Evolutionary conservation across 2,797 vertebrate genomes (phyloP).

Genomic region (Ara ararauna): DNA sequence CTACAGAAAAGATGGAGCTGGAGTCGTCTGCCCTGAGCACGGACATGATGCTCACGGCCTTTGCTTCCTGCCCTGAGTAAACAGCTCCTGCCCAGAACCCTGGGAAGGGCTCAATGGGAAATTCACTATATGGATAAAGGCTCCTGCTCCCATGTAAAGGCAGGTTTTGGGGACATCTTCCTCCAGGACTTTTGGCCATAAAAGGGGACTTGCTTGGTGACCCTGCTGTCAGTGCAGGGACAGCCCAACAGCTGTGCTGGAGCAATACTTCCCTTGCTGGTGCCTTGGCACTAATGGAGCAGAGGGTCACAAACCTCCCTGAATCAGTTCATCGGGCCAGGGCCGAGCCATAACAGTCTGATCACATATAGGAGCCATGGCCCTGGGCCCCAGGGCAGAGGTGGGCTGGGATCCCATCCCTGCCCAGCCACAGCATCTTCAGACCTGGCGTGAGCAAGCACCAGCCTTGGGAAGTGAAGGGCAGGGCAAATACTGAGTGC

Average conservation of each 20-base stretch:
- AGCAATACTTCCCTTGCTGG: neutral
- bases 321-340: neutral
- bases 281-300: neutral
- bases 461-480: neutral
- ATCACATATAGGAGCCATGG: accelerated
- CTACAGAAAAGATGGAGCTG: neutral
- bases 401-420: neutral
- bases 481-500: neutral
- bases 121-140: accelerated
- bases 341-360: accelerated
- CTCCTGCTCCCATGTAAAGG: neutral
- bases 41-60: neutral
- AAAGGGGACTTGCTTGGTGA: neutral
- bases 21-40: neutral
- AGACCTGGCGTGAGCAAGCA: accelerated
- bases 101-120: neutral
- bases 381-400: accelerated
- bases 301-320: neutral
- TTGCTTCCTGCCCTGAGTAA: neutral
- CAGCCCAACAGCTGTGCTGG: neutral
- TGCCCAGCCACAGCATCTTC: too few relatives aligned
- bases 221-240: neutral
- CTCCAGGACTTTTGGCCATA: neutral
- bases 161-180: neutral
- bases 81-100: neutral